phyloP scores from a whole-genome alignment of 2,888 invertebrate genomes.

The Clusia tigrina region DNA sequence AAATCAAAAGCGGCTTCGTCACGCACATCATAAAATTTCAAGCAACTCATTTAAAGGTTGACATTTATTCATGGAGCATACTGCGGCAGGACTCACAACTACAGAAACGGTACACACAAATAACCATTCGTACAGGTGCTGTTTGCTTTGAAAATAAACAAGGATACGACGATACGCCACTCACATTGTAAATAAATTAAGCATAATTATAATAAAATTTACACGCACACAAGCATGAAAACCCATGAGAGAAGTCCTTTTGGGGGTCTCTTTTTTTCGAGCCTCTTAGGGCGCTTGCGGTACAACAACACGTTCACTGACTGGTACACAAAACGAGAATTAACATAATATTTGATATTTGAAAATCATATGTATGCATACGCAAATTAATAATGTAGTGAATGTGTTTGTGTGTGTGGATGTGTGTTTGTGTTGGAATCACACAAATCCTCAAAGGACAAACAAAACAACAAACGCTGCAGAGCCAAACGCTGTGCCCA shows the following conservation, averaged over 20 bases:
- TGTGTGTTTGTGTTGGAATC: constrained; percentile 10
- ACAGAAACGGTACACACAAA: neutral
- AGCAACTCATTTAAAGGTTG: constrained; percentile 7
- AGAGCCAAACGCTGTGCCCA: neutral
- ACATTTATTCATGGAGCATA: neutral
- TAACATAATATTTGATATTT: constrained; percentile 30
- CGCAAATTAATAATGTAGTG: neutral
- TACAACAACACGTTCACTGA: neutral
- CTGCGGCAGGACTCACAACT: neutral
- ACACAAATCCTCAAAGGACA: constrained; percentile 13
- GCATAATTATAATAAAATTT: constrained; percentile 32
- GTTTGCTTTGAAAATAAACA: constrained; percentile 4
- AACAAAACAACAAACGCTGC: neutral
- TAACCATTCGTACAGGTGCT: neutral
- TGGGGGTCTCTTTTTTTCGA: neutral
- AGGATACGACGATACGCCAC: neutral
- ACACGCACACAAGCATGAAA: constrained; percentile 5
- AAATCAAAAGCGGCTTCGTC: too few relatives aligned
- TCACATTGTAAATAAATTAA: constrained; percentile 30
- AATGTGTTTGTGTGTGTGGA: neutral
- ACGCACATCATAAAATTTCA: constrained; percentile 18
- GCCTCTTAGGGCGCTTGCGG: neutral
- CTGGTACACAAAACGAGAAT: constrained; percentile 23
- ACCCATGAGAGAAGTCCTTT: neutral
- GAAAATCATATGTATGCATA: constrained; percentile 26